Conservation (phyloP, 1,140 invertebrate species). For the Oryzaephilus surinamensis region DNA sequence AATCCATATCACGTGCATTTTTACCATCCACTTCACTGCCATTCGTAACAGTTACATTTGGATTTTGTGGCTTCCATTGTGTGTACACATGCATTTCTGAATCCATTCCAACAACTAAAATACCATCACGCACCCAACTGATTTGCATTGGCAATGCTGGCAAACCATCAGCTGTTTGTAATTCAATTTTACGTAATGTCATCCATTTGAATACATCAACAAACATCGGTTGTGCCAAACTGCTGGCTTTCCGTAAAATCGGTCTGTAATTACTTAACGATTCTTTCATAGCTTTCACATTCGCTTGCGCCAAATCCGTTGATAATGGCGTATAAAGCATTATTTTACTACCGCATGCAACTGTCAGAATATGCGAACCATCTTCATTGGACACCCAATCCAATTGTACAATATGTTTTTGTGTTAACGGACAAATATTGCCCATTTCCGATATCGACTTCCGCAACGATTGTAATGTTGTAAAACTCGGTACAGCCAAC, state of each 20-base stretch:
- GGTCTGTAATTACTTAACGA: slow-evolving; percentile 52
- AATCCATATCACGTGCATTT: slow-evolving; percentile 62
- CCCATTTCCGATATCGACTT: slow-evolving; percentile 85
- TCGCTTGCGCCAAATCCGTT: slow-evolving; percentile 81
- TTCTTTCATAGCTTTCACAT: slow-evolving; percentile 59
- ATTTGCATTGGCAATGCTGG: slow-evolving; percentile 96
- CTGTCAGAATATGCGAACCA: slow-evolving; percentile 94
- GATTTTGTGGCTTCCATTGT: slow-evolving; percentile 80
- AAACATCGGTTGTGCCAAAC: slow-evolving; percentile 70
- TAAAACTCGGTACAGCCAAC: slow-evolving; percentile 84
- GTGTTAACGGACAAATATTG: slow-evolving; percentile 77
- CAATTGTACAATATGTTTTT: slow-evolving; percentile 83
- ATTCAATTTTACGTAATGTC: slow-evolving; percentile 81
- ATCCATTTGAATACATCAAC: slow-evolving; percentile 90
- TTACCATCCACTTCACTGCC: slow-evolving; percentile 19
- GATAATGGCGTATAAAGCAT: slow-evolving; percentile 76
- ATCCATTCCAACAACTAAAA: slow-evolving; percentile 97
- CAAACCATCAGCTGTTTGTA: slow-evolving; percentile 89
- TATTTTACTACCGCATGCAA: slow-evolving; percentile 89
- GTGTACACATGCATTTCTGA: slow-evolving; percentile 99
- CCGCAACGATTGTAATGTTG: slow-evolving; percentile 77
- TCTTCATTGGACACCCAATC: slow-evolving; percentile 99
- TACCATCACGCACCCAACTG: slow-evolving; percentile 96
- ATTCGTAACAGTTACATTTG: slow-evolving; percentile 23
- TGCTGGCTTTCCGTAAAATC: slow-evolving; percentile 76